A percentile compares a stretch with the other conserved stretches of the same genome.
Evolutionary conservation across 2,888 invertebrate genomes (phyloP).

Genomic region (Zaprionus obscuricornis): DNA sequence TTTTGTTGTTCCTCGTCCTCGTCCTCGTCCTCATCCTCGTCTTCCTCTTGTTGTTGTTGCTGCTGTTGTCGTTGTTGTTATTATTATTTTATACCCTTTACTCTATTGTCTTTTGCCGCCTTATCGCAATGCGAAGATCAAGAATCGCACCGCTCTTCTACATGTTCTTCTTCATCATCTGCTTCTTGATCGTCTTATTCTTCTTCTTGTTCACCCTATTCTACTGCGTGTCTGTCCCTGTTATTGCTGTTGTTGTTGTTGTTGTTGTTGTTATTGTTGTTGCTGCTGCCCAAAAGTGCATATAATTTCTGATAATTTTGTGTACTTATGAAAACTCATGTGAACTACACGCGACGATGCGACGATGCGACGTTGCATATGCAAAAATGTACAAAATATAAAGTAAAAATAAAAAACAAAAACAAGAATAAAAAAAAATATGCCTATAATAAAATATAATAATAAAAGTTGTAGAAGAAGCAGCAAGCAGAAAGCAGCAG

Average conservation of each 20-base stretch:
- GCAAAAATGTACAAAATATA: constrained; percentile 38
- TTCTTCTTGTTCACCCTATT: too few species aligned
- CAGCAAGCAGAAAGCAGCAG: constrained; percentile 3
- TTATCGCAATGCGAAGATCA: constrained; percentile 46
- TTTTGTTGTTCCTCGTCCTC: background rate
- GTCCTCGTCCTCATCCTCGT: background rate
- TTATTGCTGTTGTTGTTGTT: constrained; percentile 10
- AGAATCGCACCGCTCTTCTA: constrained; percentile 18
- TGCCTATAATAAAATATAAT: too few species aligned
- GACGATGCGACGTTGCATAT: constrained; percentile 36
- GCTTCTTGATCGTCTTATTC: too few species aligned
- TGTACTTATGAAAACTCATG: constrained; percentile 58
- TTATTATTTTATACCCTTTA: constrained; percentile 10
- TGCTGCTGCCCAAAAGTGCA: constrained; percentile 62
- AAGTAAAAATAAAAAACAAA: constrained; percentile 28
- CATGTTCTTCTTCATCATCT: too few species aligned
- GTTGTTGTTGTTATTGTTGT: constrained; percentile 4
- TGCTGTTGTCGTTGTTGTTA: background rate
- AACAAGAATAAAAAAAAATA: too few species aligned
- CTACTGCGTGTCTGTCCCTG: background rate
- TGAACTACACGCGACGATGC: constrained; percentile 22
- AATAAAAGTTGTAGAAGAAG: too few species aligned
- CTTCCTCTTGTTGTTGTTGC: constrained; percentile 6
- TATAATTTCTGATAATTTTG: constrained; percentile 77
- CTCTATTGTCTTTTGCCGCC: constrained; percentile 23